Evolutionary conservation across 2,113 vertebrate genomes (phyloP).

Genomic region (Bubo bubo): DNA sequence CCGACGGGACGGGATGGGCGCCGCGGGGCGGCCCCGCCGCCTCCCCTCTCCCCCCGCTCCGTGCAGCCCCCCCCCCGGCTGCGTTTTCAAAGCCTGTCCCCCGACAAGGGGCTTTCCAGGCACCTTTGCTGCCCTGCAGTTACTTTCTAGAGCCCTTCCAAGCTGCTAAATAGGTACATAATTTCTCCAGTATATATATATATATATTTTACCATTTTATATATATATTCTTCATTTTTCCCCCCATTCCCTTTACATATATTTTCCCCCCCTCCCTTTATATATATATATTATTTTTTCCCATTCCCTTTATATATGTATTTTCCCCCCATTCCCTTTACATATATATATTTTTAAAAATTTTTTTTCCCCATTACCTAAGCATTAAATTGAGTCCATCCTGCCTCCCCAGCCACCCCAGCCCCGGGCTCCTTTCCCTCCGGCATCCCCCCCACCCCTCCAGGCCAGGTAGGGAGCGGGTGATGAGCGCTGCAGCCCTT

Average conservation of each 20-base stretch:
- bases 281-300: too few species aligned
- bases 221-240: neutral
- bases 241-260: neutral
- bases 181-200: too few species aligned
- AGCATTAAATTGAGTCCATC: neutral
- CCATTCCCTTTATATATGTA: neutral
- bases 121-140: neutral
- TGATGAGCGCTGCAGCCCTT: neutral
- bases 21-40: neutral
- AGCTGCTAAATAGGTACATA: neutral
- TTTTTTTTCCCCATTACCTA: neutral
- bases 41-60: neutral
- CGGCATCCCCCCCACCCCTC: fast-evolving
- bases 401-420: neutral
- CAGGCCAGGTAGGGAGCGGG: neutral
- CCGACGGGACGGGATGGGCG: neutral
- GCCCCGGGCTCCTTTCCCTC: fast-evolving
- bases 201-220: neutral
- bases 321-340: neutral
- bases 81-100: neutral
- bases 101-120: neutral
- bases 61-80: neutral
- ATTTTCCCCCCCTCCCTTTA: neutral
- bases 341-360: too few species aligned
- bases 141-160: neutral